phyloP scores from a whole-genome alignment of 2,888 invertebrate genomes.

The Scaptomyza cyrtandrae region DNA sequence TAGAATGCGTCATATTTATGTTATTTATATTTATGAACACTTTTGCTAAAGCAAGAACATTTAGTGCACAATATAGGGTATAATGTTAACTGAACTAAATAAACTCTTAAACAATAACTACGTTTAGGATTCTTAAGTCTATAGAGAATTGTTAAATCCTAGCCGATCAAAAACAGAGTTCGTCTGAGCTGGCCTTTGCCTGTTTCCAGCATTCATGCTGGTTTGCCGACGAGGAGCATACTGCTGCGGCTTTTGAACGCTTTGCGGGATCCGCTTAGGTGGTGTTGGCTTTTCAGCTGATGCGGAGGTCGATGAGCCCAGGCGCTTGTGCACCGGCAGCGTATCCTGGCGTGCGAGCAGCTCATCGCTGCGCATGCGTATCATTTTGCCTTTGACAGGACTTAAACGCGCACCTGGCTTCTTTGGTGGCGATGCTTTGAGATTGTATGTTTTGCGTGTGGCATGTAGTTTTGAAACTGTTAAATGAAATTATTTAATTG shows the following conservation, averaged over 20 bases:
- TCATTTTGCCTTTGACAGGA: constrained; percentile 72
- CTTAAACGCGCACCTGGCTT: constrained; percentile 56
- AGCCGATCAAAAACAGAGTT: constrained; percentile 82
- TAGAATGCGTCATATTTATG: neutral
- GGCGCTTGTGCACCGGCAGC: constrained; percentile 80
- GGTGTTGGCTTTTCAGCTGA: neutral
- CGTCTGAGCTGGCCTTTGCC: constrained; percentile 28
- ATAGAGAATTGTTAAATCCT: constrained; percentile 77
- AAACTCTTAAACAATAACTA: constrained; percentile 40
- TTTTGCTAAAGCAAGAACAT: neutral
- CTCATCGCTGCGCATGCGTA: constrained; percentile 83
- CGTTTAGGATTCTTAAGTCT: constrained; percentile 28
- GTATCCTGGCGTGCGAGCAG: constrained; percentile 68
- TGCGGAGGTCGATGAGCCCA: constrained; percentile 60
- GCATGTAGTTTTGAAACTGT: constrained; percentile 78
- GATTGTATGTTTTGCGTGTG: constrained; percentile 80
- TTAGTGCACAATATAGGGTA: constrained; percentile 12
- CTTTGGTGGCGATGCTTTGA: constrained; percentile 77
- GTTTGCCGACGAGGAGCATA: constrained; percentile 53
- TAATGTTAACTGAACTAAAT: constrained; percentile 30
- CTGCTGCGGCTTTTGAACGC: constrained; percentile 19
- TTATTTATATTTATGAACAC: neutral
- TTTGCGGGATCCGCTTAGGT: constrained; percentile 20
- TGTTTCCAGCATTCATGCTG: constrained; percentile 52
- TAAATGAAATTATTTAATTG: neutral